Percentiles rank a stretch among this genome's conserved stretches.
phyloP scores from a whole-genome alignment of 2,888 invertebrate species.

The Lottia gigantea region DNA sequence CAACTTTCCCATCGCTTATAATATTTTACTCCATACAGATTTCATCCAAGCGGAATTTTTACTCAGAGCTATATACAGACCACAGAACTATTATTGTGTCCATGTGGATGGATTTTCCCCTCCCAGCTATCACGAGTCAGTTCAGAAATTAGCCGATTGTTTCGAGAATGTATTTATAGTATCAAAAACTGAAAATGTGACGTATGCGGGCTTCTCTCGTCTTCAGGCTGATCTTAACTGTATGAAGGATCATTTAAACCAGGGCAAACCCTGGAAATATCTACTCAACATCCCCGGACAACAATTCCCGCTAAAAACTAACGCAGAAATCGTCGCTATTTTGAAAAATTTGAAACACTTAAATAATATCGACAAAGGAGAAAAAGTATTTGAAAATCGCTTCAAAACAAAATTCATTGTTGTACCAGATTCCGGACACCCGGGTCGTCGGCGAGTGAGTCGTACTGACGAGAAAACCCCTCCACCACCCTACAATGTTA shows the following conservation, averaged over 20 bases:
- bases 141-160: conserved; percentile 49
- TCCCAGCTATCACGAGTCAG: conserved; percentile 36
- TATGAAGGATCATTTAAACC: conserved; percentile 56
- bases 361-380: conserved; percentile 61
- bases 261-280: conserved; percentile 58
- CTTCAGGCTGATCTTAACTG: conserved; percentile 66
- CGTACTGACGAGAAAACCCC: conserved; percentile 9
- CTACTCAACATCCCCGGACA: conserved; percentile 65
- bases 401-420: conserved; percentile 26
- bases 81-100: conserved; percentile 64
- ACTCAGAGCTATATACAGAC: conserved; percentile 58
- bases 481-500: conserved; percentile 42
- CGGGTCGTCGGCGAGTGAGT: conserved; percentile 7
- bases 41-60: conserved; percentile 56
- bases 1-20: conserved; percentile 60
- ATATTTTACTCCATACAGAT: conserved; percentile 57
- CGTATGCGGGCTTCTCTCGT: conserved; percentile 61
- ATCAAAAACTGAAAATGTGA: conserved; percentile 56
- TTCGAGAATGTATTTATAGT: conserved; percentile 65
- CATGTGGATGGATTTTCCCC: conserved; percentile 60
- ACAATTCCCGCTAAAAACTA: conserved; percentile 65
- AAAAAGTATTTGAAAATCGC: conserved; percentile 32
- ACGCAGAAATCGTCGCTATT: conserved; percentile 63
- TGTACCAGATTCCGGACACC: conserved; percentile 11
- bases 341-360: conserved; percentile 64